Evolutionary conservation across 1,140 invertebrate genomes (phyloP).

Genomic region (Nomia melanderi): DNA sequence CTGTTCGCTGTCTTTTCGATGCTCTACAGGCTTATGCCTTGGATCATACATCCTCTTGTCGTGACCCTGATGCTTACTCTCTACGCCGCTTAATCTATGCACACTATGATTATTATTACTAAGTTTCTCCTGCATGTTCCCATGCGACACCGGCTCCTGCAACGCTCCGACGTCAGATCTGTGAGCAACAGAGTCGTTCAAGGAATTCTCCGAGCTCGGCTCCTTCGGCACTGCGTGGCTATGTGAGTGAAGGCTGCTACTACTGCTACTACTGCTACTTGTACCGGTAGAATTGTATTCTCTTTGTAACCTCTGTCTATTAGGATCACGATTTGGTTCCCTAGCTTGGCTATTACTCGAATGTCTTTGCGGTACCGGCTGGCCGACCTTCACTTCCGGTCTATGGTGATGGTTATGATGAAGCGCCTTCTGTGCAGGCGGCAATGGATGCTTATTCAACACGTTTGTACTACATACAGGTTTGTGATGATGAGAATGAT

Average conservation of each 20-base stretch:
- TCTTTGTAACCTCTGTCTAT: constrained; percentile 67
- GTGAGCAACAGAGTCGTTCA: constrained; percentile 39
- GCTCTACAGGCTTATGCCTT: constrained; percentile 66
- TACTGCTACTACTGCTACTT: constrained; percentile 22
- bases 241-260: constrained; percentile 41
- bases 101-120: constrained; percentile 67
- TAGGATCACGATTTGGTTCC: constrained; percentile 63
- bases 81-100: constrained; percentile 50
- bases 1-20: constrained; percentile 68
- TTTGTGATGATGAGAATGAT: constrained; percentile 74
- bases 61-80: constrained; percentile 60
- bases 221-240: constrained; percentile 44
- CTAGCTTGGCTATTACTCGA: constrained; percentile 56
- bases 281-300: constrained; percentile 62
- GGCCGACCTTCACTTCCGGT: constrained; percentile 70
- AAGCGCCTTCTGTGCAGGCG: constrained; percentile 64
- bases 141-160: constrained; percentile 52
- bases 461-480: constrained; percentile 56
- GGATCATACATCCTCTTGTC: constrained; percentile 67
- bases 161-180: constrained; percentile 24
- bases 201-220: constrained; percentile 23
- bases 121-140: constrained; percentile 65
- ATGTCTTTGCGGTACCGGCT: constrained; percentile 68
- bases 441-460: constrained; percentile 67
- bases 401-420: constrained; percentile 78